These are phyloP conservation scores for Ligdia adustata DNA, from an alignment of 2,888 invertebrate genomes.

Conservation along the genomic window DNA sequence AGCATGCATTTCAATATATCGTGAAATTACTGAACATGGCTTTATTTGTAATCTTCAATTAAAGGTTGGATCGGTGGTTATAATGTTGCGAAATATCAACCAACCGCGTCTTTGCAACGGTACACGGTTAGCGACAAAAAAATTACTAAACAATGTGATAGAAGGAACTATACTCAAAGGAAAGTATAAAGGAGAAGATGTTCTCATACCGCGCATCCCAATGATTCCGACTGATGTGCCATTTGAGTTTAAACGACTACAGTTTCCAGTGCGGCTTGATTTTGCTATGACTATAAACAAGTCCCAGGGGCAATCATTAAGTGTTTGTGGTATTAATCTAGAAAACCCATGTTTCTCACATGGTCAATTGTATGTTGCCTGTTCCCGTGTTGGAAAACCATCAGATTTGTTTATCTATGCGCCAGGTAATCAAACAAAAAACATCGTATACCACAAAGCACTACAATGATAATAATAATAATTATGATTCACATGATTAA, in stretches of 20 bases:
- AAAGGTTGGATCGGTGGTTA: slow-evolving; percentile 32
- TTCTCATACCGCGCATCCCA: slow-evolving; percentile 41
- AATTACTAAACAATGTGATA: slow-evolving; percentile 36
- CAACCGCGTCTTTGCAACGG: slow-evolving; percentile 31
- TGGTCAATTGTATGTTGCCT: slow-evolving; percentile 45
- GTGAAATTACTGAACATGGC: no score
- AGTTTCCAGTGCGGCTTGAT: no score
- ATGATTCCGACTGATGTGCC: slow-evolving; percentile 39
- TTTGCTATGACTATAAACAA: slow-evolving; percentile 40
- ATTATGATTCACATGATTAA: no score
- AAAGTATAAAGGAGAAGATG: slow-evolving; percentile 42
- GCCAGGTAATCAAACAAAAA: no score
- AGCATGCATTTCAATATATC: no score
- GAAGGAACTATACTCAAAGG: slow-evolving; percentile 36
- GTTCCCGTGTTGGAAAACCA: slow-evolving; percentile 45
- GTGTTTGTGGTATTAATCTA: no score
- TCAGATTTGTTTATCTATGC: no score
- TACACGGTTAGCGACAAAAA: slow-evolving; percentile 12
- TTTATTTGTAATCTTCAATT: slow-evolving; percentile 42
- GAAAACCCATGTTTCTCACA: no score
- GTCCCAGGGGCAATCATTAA: slow-evolving; percentile 30
- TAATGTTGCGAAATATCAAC: slow-evolving; percentile 39
- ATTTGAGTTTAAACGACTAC: slow-evolving; percentile 38
- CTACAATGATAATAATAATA: no score
- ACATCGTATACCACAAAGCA: no score